These are phyloP conservation scores for Eudasyphora cyanicolor DNA, from an alignment of 2,888 invertebrate species.

Conservation along the genomic window DNA sequence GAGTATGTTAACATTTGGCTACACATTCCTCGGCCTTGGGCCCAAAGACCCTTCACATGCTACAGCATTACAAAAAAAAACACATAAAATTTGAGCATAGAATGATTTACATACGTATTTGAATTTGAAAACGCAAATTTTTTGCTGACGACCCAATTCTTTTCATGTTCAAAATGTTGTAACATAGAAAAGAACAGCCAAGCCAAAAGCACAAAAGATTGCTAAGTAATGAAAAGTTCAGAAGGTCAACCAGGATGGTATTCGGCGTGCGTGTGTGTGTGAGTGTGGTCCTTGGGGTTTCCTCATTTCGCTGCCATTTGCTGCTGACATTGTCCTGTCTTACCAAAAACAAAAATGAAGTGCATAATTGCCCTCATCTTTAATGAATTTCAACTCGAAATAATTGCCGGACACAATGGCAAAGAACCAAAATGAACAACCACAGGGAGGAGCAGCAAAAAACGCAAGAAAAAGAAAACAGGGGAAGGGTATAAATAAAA, in stretches of 20 bases:
- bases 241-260: slow-evolving; percentile 3
- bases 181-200: background rate
- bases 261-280: background rate
- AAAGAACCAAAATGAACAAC: background rate
- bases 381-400: slow-evolving; percentile 14
- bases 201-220: background rate
- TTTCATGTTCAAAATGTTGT: slow-evolving; percentile 4
- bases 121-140: slow-evolving; percentile 10
- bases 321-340: background rate
- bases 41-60: background rate
- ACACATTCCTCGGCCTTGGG: background rate
- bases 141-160: slow-evolving; percentile 16
- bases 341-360: slow-evolving; percentile 31
- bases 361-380: slow-evolving; percentile 42
- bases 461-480: slow-evolving; percentile 15
- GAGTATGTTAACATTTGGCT: background rate
- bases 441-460: background rate
- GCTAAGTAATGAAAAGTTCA: slow-evolving; percentile 15
- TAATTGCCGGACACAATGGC: slow-evolving; percentile 11
- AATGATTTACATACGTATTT: slow-evolving; percentile 18
- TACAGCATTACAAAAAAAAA: no score
- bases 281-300: background rate
- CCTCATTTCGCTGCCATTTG: background rate
- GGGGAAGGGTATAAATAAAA: slow-evolving; percentile 19
- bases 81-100: background rate